Evolutionary conservation across 2,888 invertebrate genomes (phyloP).

Genomic region (Heliconius cydno): DNA sequence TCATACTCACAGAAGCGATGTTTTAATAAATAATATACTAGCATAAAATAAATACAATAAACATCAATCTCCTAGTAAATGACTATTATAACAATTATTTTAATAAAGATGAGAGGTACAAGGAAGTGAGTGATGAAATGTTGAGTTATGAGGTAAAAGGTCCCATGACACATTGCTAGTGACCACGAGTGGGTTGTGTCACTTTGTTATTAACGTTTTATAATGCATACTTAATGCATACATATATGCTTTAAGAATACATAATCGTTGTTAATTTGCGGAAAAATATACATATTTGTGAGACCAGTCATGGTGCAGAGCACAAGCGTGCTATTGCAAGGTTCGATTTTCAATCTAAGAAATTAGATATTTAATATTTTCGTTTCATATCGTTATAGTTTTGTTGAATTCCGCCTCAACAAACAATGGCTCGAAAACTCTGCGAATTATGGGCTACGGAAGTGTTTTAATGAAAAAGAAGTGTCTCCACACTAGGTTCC

Average conservation of each 20-base stretch:
- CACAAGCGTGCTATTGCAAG: too few relatives aligned
- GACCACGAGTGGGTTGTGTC: constrained; percentile 16
- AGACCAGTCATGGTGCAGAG: too few relatives aligned
- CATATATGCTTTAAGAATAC: neutral
- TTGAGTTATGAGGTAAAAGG: constrained; percentile 12
- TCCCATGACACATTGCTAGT: constrained; percentile 28
- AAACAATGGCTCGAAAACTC: too few relatives aligned
- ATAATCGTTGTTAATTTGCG: neutral
- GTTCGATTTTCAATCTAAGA: too few relatives aligned
- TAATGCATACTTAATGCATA: neutral
- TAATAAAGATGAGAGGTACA: constrained; percentile 19
- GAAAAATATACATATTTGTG: neutral
- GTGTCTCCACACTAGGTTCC: too few relatives aligned
- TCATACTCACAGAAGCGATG: too few relatives aligned
- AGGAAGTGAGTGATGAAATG: constrained; percentile 19
- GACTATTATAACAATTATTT: constrained; percentile 22
- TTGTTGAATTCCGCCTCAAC: too few relatives aligned
- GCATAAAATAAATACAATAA: neutral
- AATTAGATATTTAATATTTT: too few relatives aligned
- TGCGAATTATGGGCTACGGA: too few relatives aligned
- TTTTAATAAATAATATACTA: too few relatives aligned
- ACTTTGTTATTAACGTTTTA: constrained; percentile 9
- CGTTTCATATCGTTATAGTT: too few relatives aligned
- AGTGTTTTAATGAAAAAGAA: too few relatives aligned
- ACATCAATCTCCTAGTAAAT: constrained; percentile 1